Evolutionary conservation across 1,140 invertebrate species (phyloP), one percentile per base, ranked within the genome.

Genomic region (Zaprionus inermis): DNA sequence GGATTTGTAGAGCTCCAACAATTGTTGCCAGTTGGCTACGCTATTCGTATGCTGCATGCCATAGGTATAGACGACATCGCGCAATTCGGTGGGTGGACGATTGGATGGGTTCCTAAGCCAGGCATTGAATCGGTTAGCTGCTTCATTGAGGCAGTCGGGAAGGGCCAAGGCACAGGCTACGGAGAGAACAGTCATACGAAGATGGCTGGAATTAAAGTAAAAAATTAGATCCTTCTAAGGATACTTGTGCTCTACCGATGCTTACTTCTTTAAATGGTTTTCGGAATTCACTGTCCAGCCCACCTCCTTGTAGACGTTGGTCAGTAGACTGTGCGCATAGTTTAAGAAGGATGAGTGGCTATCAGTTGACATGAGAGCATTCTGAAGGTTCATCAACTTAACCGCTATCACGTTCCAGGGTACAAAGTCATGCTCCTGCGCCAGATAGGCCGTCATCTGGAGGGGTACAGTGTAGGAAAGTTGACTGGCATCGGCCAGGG

Each of bases 1-100:
- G 0, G 92, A 91, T 16, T 94, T 68, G 90, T 96, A 98, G 52
- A 94, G 93, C 0, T 95, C 51, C 94, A 96, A 97, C 72, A 98
- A 80, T 52, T 92, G 85, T 18, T 96, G 93, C 97, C 98, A 98
- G 36, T 95, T 94, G 1, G 91, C 77, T 49, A 95, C 93, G 18
- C 93, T 93, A 20, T 57, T 79, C 9, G 67, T 58, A 70, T 86
- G 67, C 63, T 88, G 81, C 92, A 93, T 93, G 94, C 95, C 96
- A 77, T 95, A 95, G 82, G 94, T 94, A 91, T 96, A 97, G 14
- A 96, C 92, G 1, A 95, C 91, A 30, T 93, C 92, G 24, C 96
- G 94, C 18, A 97, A 92, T 91, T 97, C 96, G n/a, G 97, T 93
- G 81, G 97, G 95, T 2, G 96, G 95, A 79, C 94, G 93, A 18